A percentile compares a stretch with the other conserved stretches of the same genome.
Evolutionary conservation across 1,140 invertebrate genomes (phyloP).

Genomic region (Liolophura sinensis): DNA sequence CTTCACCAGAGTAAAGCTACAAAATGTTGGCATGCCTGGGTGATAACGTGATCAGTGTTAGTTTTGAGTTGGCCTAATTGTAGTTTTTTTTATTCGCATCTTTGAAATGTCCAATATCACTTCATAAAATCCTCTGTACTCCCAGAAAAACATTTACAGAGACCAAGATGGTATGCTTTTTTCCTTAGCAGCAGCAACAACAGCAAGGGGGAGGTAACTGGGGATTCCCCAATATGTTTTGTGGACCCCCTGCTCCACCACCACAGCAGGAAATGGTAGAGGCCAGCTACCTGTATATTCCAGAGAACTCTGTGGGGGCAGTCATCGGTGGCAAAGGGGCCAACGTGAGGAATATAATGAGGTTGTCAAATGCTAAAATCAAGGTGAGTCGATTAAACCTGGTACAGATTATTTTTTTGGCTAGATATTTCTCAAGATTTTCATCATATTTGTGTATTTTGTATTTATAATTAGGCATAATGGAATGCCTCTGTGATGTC

Average conservation of each 20-base stretch:
- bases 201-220: constrained; percentile 56
- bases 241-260: constrained; percentile 23
- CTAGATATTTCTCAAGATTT: no score
- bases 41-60: no score
- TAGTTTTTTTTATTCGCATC: background rate
- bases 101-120: background rate
- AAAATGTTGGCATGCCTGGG: no score
- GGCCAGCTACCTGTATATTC: constrained; percentile 75
- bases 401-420: no score
- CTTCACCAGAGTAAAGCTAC: no score
- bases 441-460: constrained; percentile 1
- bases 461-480: no score
- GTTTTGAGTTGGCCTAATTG: no score
- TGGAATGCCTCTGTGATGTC: no score
- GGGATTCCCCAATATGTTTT: constrained; percentile 39
- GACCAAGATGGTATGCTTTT: background rate
- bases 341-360: constrained; percentile 95
- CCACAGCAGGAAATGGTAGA: constrained; percentile 44
- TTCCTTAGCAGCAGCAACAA: background rate
- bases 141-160: background rate
- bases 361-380: constrained; percentile 91
- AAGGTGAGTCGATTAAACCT: constrained; percentile 35
- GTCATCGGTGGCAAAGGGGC: constrained; percentile 97
- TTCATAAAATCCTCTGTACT: background rate
- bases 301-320: constrained; percentile 94